Conservation (phyloP, 1,140 invertebrate genomes). For the Drosophila lini region DNA sequence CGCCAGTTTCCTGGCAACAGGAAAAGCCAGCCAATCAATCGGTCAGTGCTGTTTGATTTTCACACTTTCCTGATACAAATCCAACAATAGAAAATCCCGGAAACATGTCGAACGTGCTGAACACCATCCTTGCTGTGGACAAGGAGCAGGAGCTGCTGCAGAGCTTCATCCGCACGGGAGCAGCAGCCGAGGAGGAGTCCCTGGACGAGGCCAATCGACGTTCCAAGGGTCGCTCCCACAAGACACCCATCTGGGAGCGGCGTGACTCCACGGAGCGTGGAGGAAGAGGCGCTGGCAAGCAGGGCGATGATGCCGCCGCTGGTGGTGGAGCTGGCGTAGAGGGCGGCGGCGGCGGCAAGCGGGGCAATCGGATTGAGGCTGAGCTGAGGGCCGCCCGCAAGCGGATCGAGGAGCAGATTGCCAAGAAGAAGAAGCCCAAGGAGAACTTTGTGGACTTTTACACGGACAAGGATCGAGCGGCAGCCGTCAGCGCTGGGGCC, state of each 20-base stretch:
- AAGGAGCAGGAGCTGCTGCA: constrained; percentile 90
- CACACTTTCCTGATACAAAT: constrained; percentile 11
- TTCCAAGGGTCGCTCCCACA: constrained; percentile 60
- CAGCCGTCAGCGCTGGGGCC: constrained; percentile 90
- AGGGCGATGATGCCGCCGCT: constrained; percentile 53
- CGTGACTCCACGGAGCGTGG: constrained; percentile 42
- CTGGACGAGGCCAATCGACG: constrained; percentile 61
- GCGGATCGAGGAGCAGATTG: constrained; percentile 72
- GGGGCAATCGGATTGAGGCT: constrained; percentile 81
- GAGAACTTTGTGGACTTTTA: constrained; percentile 90
- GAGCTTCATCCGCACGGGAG: constrained; percentile 89
- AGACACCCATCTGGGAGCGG: constrained; percentile 60
- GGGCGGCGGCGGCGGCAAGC: constrained; percentile 47
- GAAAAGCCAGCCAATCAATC: constrained; percentile 61
- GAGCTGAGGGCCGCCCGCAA: constrained; percentile 74
- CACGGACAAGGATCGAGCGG: constrained; percentile 95
- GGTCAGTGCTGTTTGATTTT: constrained; percentile 56
- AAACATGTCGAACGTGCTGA: constrained; percentile 75
- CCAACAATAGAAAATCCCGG: neutral
- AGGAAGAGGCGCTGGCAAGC: constrained; percentile 52
- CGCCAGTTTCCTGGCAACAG: constrained; percentile 65
- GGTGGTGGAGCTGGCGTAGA: constrained; percentile 26
- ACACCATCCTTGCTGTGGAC: constrained; percentile 86
- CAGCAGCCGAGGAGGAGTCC: constrained; percentile 71
- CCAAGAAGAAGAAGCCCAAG: constrained; percentile 86